Base-by-base conservation (phyloP, 1,140 invertebrate genomes). In the Pseudomyrmex gracilis region DNA sequence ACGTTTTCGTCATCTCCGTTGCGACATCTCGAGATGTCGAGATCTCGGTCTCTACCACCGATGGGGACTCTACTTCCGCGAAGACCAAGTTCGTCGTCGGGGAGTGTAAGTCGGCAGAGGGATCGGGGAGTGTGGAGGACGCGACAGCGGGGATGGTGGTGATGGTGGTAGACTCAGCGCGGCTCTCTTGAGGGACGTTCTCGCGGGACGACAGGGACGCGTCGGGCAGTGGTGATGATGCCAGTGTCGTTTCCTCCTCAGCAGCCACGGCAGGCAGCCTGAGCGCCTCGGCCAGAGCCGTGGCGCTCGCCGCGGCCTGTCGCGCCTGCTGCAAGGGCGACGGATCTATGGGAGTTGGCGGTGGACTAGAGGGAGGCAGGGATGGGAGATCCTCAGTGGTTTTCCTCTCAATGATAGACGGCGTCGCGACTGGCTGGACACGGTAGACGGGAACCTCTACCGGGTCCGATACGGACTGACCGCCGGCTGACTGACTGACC, bases 391-490 rank as follows among this genome's bases (percentile, higher is more conserved):
- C 94, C 93, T 94, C 93, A 93, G 90, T 94, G 93, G 94, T 92
- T 93, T 93, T 93, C 92, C 92, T 94, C 93, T 93, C 93, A 94
- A 92, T 93, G 91, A 93, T 92, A 94, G 93, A 94, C 91, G 94
- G 89, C 91, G 92, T 89, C 85, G 89, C 89, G 88, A 89, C 87
- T 89, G 87, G 73, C 66, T 88, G 84, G 74, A 88, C 80, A 66
- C 71, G 87, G 64, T 82, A 88, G 80, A 88, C 67, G 73, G 86
- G 85, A 66, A 82, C 85, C 80, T 86, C 85, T 84, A 89, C 68
- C 84, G 87, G 86, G 24, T 73, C 86, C 83, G 86, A n/a, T 88
- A 85, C 70, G 55, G 63, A 68, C 70, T 73, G 87, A 88, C 80
- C 85, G 84, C 85, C 87, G 87, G 84, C 84, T 88, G 85, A 89